These are phyloP conservation scores for Falco naumanni DNA, from an alignment of 2,797 vertebrate genomes.

Conservation along the genomic window DNA sequence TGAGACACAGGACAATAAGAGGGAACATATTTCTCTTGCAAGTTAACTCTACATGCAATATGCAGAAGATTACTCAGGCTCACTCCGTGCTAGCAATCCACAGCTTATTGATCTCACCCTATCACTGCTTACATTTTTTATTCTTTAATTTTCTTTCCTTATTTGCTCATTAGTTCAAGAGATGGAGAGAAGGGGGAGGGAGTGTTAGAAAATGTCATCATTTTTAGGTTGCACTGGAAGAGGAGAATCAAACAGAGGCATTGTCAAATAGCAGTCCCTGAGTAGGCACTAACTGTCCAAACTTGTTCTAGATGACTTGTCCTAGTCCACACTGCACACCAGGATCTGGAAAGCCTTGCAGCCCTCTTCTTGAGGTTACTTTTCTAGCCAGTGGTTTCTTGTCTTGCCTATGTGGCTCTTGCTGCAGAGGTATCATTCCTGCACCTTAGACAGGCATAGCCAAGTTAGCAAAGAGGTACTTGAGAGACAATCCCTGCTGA, in stretches of 20 bases:
- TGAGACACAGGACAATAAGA: slow-evolving; percentile 59
- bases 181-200: background rate
- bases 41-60: slow-evolving; percentile 78
- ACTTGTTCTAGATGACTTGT: background rate
- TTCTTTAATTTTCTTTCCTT: slow-evolving; percentile 81
- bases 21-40: slow-evolving; percentile 74
- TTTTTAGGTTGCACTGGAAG: slow-evolving; percentile 40
- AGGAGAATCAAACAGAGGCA: slow-evolving; percentile 16
- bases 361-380: background rate
- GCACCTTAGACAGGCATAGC: background rate
- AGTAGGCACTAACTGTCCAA: background rate
- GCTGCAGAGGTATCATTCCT: background rate
- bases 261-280: background rate
- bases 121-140: slow-evolving; percentile 80
- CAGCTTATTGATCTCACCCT: slow-evolving; percentile 77
- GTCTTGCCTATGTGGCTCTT: background rate
- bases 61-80: slow-evolving; percentile 74
- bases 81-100: slow-evolving; percentile 74
- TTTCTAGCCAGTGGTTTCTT: background rate
- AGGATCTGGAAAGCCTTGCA: background rate
- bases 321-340: background rate
- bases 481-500: background rate
- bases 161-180: slow-evolving; percentile 76
- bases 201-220: slow-evolving; percentile 14
- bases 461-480: background rate